Conservation (phyloP, 1,140 invertebrate genomes). For the Megalonaias nervosa region DNA sequence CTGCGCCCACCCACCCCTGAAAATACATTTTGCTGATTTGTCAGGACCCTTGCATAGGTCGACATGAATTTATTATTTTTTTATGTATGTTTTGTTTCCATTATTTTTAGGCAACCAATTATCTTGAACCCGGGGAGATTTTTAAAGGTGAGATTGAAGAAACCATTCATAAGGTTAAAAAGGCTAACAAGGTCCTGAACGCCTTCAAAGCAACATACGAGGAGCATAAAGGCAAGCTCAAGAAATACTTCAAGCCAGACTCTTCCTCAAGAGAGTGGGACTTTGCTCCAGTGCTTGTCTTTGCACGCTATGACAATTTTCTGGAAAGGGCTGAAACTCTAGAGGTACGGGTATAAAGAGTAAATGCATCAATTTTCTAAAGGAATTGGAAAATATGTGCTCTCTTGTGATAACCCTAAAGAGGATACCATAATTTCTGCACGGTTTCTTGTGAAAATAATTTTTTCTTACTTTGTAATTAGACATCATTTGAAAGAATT, state of each 20-base stretch:
- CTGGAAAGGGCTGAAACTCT: constrained; percentile 85
- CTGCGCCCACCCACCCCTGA: no score
- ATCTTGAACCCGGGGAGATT: constrained; percentile 87
- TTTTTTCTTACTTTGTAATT: not conserved
- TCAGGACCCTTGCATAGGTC: not conserved
- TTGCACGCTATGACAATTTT: constrained; percentile 87
- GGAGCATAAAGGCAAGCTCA: constrained; percentile 80
- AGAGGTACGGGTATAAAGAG: constrained; percentile 73
- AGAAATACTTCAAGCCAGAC: constrained; percentile 76
- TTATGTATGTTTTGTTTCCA: not conserved
- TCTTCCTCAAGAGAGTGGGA: constrained; percentile 82
- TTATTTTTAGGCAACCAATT: constrained; percentile 80
- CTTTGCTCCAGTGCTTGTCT: constrained; percentile 89
- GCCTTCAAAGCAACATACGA: constrained; percentile 78
- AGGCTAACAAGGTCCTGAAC: constrained; percentile 83
- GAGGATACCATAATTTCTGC: no score
- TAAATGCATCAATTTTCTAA: not conserved
- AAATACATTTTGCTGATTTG: no score
- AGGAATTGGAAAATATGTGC: not conserved
- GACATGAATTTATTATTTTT: not conserved
- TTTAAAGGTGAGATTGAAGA: constrained; percentile 76
- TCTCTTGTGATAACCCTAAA: not conserved
- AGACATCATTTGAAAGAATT: not conserved
- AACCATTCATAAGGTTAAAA: constrained; percentile 86
- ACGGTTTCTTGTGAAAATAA: not conserved